Evolutionary conservation across 2,797 vertebrate species (phyloP).

Genomic region (Intellagama lesueurii): DNA sequence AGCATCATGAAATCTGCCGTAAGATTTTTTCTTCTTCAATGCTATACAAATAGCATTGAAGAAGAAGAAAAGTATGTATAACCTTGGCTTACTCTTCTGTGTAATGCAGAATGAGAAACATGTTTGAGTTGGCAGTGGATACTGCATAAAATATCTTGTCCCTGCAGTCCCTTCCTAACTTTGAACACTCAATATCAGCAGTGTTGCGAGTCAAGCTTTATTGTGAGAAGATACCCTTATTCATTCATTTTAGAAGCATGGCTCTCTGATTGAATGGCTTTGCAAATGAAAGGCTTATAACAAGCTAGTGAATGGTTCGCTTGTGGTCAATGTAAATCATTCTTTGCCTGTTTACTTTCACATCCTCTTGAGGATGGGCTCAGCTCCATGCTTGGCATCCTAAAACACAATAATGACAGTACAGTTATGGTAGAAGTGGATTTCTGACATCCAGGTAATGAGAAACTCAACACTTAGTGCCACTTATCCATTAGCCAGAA

Average conservation of each 20-base stretch:
- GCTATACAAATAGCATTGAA: constrained; percentile 37
- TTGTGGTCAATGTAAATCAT: constrained; percentile 58
- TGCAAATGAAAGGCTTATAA: constrained; percentile 58
- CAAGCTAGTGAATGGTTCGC: constrained; percentile 43
- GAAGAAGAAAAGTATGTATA: neutral
- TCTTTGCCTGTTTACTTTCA: constrained; percentile 52
- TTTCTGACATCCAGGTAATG: constrained; percentile 36
- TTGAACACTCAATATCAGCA: constrained; percentile 43
- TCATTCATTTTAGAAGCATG: constrained; percentile 53
- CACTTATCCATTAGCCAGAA: constrained; percentile 46
- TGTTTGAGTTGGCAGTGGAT: neutral
- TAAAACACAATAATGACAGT: constrained; percentile 24
- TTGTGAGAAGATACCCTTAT: constrained; percentile 44
- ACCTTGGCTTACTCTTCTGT: constrained; percentile 25
- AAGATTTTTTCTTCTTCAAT: neutral
- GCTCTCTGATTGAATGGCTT: constrained; percentile 56
- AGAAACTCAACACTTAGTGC: constrained; percentile 40
- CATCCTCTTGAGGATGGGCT: constrained; percentile 49
- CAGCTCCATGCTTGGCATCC: constrained; percentile 10
- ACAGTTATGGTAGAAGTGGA: constrained; percentile 32
- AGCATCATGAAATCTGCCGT: constrained; percentile 14
- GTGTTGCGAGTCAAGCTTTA: constrained; percentile 28
- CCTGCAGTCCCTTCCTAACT: constrained; percentile 9
- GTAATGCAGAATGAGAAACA: neutral
- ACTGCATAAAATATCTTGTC: constrained; percentile 32